Conservation (phyloP, 2,888 invertebrate genomes). For the Lottia scabra region DNA sequence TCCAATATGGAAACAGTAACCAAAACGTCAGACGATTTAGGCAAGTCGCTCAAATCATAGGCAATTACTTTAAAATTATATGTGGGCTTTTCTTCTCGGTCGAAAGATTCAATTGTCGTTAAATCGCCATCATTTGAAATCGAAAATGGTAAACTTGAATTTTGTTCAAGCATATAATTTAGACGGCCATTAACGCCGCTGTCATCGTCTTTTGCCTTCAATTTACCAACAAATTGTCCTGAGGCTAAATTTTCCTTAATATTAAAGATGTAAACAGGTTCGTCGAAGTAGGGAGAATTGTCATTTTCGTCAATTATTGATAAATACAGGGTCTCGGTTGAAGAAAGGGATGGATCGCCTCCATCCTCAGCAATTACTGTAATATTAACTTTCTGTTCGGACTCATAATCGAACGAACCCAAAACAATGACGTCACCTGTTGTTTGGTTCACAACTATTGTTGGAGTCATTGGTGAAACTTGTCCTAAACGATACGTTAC, state of each 20-base stretch:
- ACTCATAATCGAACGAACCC: neutral
- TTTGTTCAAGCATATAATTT: neutral
- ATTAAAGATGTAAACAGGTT: slow-evolving; percentile 3
- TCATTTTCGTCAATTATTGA: neutral
- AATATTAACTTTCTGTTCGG: neutral
- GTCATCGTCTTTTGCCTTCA: neutral
- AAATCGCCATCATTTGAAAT: neutral
- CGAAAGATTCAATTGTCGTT: neutral
- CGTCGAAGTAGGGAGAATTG: neutral
- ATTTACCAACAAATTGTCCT: neutral
- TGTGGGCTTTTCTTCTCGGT: neutral
- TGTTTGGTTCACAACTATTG: neutral
- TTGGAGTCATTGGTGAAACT: neutral
- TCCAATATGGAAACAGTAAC: neutral
- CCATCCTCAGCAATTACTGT: neutral
- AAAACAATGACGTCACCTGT: slow-evolving; percentile 1
- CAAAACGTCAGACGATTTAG: neutral
- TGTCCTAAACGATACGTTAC: neutral
- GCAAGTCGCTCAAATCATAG: neutral
- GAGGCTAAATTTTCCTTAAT: neutral
- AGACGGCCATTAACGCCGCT: neutral
- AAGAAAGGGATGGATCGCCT: neutral
- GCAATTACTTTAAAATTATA: neutral
- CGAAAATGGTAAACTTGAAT: neutral
- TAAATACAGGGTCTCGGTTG: neutral